These are phyloP conservation scores for Drosophila jambulina DNA, from an alignment of 1,140 invertebrate species.

Conservation along the genomic window DNA sequence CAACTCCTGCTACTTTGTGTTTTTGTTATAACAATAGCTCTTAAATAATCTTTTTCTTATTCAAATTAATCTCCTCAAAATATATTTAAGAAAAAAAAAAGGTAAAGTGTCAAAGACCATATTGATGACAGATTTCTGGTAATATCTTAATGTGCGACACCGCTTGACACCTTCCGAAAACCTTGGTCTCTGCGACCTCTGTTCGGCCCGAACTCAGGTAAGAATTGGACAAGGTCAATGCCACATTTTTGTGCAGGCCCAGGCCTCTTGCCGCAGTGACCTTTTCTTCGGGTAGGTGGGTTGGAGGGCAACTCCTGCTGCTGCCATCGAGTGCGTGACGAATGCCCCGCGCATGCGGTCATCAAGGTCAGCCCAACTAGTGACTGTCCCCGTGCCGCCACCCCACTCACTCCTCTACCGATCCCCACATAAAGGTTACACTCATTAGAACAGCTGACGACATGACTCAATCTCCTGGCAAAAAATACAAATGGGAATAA, in stretches of 20 bases:
- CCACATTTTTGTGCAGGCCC: conserved; percentile 19
- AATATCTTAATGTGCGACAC: conserved; percentile 15
- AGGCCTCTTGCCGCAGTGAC: conserved; percentile 22
- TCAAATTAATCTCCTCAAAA: conserved; percentile 7
- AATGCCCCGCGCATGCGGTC: conserved; percentile 75
- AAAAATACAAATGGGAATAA: conserved; percentile 4
- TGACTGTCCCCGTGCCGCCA: conserved; percentile 10
- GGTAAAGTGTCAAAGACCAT: conserved; percentile 3
- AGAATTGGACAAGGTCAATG: conserved; percentile 62
- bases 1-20: background rate
- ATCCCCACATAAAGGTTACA: conserved; percentile 9
- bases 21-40: background rate
- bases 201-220: conserved; percentile 14
- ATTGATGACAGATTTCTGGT: conserved; percentile 12
- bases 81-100: background rate
- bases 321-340: conserved; percentile 44
- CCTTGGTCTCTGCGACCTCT: conserved; percentile 7
- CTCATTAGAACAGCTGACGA: conserved; percentile 64
- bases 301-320: conserved; percentile 22
- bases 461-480: conserved; percentile 64
- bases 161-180: conserved; percentile 30
- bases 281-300: conserved; percentile 16
- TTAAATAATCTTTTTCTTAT: background rate
- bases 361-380: conserved; percentile 57
- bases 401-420: background rate